phyloP scores from a whole-genome alignment of 2,113 vertebrate species.

The human (Homo sapiens) region DNA sequence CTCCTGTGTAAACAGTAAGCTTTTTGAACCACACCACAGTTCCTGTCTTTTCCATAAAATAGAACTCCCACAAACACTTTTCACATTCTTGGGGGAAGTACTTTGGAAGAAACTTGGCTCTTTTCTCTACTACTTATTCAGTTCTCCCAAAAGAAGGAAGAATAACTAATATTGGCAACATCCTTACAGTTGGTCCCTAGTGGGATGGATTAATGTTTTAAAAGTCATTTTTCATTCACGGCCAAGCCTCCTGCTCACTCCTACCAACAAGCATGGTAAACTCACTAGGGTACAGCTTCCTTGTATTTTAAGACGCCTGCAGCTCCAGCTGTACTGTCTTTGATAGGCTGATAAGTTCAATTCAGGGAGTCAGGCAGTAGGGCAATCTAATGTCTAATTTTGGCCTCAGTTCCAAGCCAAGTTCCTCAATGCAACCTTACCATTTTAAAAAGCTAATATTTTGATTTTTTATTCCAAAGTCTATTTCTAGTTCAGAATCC shows the following conservation, averaged over 20 bases:
- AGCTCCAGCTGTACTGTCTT: background rate
- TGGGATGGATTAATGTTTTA: slow-evolving; percentile 8
- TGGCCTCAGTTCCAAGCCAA: background rate
- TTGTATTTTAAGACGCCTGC: background rate
- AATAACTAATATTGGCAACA: slow-evolving; percentile 10
- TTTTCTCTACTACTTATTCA: slow-evolving; percentile 11
- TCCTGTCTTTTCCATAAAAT: background rate
- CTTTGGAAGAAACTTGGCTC: slow-evolving; percentile 25
- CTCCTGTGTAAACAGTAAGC: background rate
- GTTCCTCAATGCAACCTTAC: background rate
- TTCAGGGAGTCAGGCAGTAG: background rate
- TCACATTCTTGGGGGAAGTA: background rate
- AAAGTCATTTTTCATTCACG: slow-evolving; percentile 51
- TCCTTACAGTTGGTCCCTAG: background rate
- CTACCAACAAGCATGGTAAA: background rate
- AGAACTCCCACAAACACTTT: background rate
- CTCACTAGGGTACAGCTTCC: background rate
- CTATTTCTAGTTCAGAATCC: slow-evolving; percentile 12
- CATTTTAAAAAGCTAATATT: slow-evolving; percentile 7
- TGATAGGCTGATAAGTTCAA: background rate
- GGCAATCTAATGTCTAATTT: background rate
- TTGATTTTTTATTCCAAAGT: background rate
- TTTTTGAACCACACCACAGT: background rate
- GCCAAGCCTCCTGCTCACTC: background rate
- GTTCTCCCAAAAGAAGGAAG: slow-evolving; percentile 1